These are phyloP conservation scores for Scalopus aquaticus DNA, from an alignment of 2,113 vertebrate genomes.

Conservation along the genomic window DNA sequence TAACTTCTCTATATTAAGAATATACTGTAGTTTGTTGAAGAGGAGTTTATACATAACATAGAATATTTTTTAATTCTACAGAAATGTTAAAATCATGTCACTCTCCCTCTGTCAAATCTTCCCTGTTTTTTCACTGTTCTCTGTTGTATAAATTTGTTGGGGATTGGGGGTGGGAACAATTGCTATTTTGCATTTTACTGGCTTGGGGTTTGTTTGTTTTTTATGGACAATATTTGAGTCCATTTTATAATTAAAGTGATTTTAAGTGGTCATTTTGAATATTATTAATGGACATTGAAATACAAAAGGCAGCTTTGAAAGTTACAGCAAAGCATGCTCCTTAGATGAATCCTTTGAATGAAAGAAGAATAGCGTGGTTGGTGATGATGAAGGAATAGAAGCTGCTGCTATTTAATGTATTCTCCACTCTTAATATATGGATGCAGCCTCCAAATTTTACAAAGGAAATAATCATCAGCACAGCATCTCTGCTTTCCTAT, in stretches of 20 bases:
- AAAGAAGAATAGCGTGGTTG: conserved; percentile 31
- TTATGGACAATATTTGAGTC: conserved; percentile 32
- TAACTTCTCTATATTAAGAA: neutral
- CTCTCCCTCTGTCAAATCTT: neutral
- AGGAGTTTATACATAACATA: neutral
- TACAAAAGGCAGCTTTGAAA: conserved; percentile 47
- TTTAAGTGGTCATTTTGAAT: conserved; percentile 45
- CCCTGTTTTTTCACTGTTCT: neutral
- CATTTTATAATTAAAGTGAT: conserved; percentile 50
- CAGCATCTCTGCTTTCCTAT: conserved; percentile 57
- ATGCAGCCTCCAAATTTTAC: conserved; percentile 59
- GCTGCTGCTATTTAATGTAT: conserved; percentile 57
- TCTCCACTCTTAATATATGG: conserved; percentile 35
- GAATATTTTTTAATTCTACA: conserved; percentile 27
- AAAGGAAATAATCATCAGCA: conserved; percentile 66
- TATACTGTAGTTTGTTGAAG: neutral
- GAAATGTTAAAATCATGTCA: conserved; percentile 1
- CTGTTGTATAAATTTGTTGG: conserved; percentile 5
- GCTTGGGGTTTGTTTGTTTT: conserved; percentile 27
- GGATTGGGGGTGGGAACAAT: neutral
- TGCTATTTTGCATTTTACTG: conserved; percentile 52
- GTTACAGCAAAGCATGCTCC: neutral
- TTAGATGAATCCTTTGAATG: conserved; percentile 53
- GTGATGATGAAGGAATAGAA: conserved; percentile 50
- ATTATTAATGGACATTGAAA: conserved; percentile 12